phyloP scores from a whole-genome alignment of 2,113 vertebrate species.

The Lepus europaeus region DNA sequence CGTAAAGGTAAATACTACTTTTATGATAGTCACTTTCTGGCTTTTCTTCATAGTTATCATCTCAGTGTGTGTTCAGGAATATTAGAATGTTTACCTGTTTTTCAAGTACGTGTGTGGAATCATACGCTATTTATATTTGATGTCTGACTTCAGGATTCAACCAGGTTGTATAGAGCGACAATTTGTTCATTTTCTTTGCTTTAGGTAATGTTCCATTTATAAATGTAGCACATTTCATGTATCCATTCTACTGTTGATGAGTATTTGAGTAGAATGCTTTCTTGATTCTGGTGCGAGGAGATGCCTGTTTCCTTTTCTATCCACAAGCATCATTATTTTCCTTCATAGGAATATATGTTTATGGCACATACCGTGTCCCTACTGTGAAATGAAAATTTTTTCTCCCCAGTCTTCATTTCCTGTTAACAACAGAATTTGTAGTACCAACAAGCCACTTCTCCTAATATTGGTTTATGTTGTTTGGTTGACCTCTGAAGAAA shows the following conservation, averaged over 20 bases:
- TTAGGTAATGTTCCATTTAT: background rate
- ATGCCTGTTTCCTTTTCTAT: constrained; percentile 41
- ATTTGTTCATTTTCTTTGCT: constrained; percentile 13
- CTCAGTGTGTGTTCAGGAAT: background rate
- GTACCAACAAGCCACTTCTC: background rate
- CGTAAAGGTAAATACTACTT: background rate
- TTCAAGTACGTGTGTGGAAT: background rate
- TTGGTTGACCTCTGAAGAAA: background rate
- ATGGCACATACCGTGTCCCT: background rate
- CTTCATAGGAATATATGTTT: background rate
- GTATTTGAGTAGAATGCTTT: constrained; percentile 44
- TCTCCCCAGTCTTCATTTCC: background rate
- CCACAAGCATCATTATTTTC: background rate
- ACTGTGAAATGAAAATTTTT: background rate
- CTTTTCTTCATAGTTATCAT: background rate
- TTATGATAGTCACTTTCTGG: background rate
- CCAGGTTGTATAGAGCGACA: background rate
- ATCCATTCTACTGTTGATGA: background rate
- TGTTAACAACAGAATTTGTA: background rate
- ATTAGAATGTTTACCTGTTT: background rate
- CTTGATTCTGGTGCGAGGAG: background rate
- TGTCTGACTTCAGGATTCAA: background rate
- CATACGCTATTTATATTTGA: background rate
- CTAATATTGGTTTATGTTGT: background rate
- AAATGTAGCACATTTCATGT: background rate